Base-by-base conservation (phyloP, 2,888 invertebrate genomes). In the Meliscaeva auricollis region DNA sequence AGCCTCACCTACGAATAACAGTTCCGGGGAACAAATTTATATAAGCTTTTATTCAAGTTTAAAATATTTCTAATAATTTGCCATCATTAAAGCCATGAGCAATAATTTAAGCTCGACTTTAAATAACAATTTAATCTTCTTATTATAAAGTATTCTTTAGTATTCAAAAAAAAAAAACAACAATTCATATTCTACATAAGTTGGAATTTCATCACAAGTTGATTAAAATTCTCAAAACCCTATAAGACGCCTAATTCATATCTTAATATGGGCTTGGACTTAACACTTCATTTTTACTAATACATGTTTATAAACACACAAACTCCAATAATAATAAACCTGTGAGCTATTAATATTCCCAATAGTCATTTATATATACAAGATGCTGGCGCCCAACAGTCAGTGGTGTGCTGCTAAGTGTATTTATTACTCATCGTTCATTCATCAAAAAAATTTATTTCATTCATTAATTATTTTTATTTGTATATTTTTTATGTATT, bases 401-500 rank as follows among this genome's bases (percentile, higher is more conserved):
- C 50, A 0, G 22, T 38, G 38, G 11, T 8, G 30, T 30, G 26
- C n/a, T 7, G 11, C 13, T 44, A 9, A 44, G 26, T 46, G 20
- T 26, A 6, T 79, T 73, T 26, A 6, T 79, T 73, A 79, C 58
- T 79, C 79, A 79, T 74, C 73, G 52, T 69, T 80, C 79, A 74
- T 58, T 58, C 58, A 58, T 58, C 13, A 38, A 54, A 54, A 30
- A 54, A 66, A 68, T 66, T 46, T 56, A 75, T 20, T 66, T 76
- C 46, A 41, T 76, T 68, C 68, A 76, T 68, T 30, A 46, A 66
- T 54, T 20, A 17, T 52, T 50, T 62, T 32, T 52, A 26, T 38
- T 48, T 46, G 15, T 50, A 20, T 56, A 58, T 20, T 66, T 26
- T 26, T 56, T 60, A 38, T 60, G n/a, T 50, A 20, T 50, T 66